Evolutionary conservation across 2,888 invertebrate species (phyloP).

Genomic region (Cerastis rubricosa): DNA sequence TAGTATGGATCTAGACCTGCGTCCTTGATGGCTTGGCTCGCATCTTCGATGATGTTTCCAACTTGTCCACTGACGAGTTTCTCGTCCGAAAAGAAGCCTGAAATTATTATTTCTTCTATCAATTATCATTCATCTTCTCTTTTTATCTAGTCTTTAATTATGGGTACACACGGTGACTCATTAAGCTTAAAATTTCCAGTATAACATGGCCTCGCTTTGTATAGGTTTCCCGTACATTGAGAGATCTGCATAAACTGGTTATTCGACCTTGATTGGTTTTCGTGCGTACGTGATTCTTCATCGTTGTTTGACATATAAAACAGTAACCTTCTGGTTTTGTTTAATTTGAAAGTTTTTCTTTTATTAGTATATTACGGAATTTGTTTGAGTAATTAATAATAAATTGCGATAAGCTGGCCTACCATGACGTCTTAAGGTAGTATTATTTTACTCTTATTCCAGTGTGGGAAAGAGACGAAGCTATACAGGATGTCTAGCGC

Average conservation of each 20-base stretch:
- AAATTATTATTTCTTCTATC: neutral
- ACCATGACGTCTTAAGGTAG: too few species aligned
- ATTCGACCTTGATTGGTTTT: too few species aligned
- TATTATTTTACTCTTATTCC: too few species aligned
- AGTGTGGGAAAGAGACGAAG: too few species aligned
- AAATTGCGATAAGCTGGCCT: too few species aligned
- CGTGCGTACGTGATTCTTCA: neutral
- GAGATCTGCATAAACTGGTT: too few species aligned
- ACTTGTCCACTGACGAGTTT: conserved; percentile 71
- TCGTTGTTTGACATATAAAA: neutral
- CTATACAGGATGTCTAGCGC: too few species aligned
- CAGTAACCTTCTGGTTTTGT: neutral
- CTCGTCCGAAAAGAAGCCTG: conserved; percentile 50
- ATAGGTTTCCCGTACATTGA: too few species aligned
- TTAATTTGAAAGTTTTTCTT: neutral
- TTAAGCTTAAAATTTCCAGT: too few species aligned
- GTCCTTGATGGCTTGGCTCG: conserved; percentile 70
- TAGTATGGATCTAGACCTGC: conserved; percentile 78
- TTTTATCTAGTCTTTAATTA: neutral
- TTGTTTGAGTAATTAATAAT: too few species aligned
- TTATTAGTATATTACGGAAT: neutral
- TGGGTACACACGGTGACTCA: too few species aligned
- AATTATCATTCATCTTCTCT: neutral
- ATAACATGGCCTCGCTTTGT: too few species aligned
- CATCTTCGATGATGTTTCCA: conserved; percentile 68